phyloP scores from a whole-genome alignment of 1,140 invertebrate genomes.

The Apocrypta bakeri region DNA sequence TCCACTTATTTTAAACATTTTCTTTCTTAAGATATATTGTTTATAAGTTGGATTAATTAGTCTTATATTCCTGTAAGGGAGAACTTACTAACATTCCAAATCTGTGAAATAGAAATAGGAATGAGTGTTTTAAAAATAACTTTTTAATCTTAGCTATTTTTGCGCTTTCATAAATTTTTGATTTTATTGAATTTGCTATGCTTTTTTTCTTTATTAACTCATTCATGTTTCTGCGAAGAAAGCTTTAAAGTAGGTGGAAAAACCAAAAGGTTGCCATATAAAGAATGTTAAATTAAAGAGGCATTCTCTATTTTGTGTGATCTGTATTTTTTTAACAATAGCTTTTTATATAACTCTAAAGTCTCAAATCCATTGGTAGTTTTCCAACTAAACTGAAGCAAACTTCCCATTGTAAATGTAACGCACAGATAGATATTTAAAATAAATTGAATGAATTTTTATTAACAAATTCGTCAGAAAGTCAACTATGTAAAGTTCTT shows the following conservation, averaged over 20 bases:
- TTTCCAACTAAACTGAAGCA: slow-evolving; percentile 25
- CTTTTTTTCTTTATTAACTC: background rate
- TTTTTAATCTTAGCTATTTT: background rate
- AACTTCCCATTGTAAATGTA: slow-evolving; percentile 29
- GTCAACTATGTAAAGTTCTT: background rate
- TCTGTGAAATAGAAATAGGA: slow-evolving; percentile 25
- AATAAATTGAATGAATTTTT: background rate
- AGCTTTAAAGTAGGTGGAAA: slow-evolving; percentile 40
- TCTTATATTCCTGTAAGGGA: slow-evolving; percentile 5
- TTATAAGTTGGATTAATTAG: slow-evolving; percentile 26
- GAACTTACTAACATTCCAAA: slow-evolving; percentile 41
- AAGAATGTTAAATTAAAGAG: slow-evolving; percentile 61
- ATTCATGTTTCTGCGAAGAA: slow-evolving; percentile 22
- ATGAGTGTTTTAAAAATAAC: slow-evolving; percentile 14
- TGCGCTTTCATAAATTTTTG: background rate
- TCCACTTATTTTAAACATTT: slow-evolving; percentile 59
- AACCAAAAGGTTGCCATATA: slow-evolving; percentile 50
- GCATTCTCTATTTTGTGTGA: slow-evolving; percentile 70
- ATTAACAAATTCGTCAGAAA: slow-evolving; percentile 3
- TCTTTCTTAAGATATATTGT: slow-evolving; percentile 1
- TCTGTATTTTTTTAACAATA: slow-evolving; percentile 70
- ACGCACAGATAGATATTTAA: background rate
- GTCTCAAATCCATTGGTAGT: slow-evolving; percentile 6
- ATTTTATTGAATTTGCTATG: background rate
- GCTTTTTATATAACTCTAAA: slow-evolving; percentile 65